Base-by-base conservation (phyloP, 2,797 vertebrate species). In the Dendrocincla fuliginosa region DNA sequence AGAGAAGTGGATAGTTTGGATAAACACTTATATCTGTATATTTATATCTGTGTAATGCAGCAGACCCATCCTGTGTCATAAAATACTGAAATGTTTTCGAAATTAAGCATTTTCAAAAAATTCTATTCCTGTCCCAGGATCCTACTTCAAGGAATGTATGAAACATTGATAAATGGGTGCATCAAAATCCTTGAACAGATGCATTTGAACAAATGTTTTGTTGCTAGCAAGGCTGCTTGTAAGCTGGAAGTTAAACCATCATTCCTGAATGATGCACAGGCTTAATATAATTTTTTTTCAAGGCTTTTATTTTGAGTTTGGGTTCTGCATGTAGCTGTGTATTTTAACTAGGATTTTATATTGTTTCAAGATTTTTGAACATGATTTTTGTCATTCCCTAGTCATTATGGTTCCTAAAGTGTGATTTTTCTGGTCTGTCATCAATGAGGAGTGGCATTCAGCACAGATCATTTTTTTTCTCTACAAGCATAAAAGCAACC, bases 401-500 rank as follows among this genome's bases (percentile, higher is more conserved):
- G 59, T 74, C 91, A 82, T 87, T 63, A 17, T 37, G 47, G 32
- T 93, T 95, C 41, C 65, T 33, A 83, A 96, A 92, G 56, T 89
- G 16, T 78, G 69, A 76, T 94, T 95, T 95, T 68, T 96, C 77
- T 95, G 61, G 88, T 97, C 93, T 89, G 10, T 77, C 96, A 46
- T 95, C 83, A 92, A 7, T 95, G 74, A 95, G 56, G 73, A 96
- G 84, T 77, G 78, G 67, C 67, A 89, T 94, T 97, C 91, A 92
- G 82, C 67, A 82, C 19, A 82, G 87, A 90, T 35, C 11, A 56
- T 74, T 96, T 97, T 97, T 92, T 93, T 92, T 78, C 37, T 89
- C 87, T 91, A 87, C 86, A 94, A 96, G 81, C 92, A 95, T 97
- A 97, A 97, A 97, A 97, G 96, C 96, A 98, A 95, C 89, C 94